Conservation (phyloP, 2,797 vertebrate genomes). For the Anguilla anguilla region DNA sequence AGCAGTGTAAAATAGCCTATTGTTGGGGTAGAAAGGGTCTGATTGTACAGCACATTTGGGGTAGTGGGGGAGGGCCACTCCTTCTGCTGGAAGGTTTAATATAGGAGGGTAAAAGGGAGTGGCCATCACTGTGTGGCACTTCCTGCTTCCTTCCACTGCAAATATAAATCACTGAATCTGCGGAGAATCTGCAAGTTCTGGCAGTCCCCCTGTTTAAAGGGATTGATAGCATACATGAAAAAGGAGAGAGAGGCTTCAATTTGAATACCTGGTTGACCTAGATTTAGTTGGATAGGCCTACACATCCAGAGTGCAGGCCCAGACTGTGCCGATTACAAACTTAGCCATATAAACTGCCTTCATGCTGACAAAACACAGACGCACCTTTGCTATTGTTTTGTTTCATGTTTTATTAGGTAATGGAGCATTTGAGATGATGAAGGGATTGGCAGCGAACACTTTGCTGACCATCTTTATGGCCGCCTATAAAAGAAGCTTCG, state of each 20-base stretch:
- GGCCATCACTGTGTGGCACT: background rate
- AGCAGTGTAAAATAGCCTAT: background rate
- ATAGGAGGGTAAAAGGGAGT: background rate
- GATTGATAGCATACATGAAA: constrained; percentile 3
- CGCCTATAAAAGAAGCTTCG: background rate
- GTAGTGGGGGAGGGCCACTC: background rate
- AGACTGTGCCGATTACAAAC: constrained; percentile 17
- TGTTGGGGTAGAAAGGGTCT: background rate
- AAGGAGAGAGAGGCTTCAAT: background rate
- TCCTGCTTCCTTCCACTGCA: constrained; percentile 7
- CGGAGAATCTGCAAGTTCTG: constrained; percentile 22
- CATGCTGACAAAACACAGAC: background rate
- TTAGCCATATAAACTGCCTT: background rate
- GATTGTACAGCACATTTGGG: background rate
- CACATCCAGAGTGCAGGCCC: background rate
- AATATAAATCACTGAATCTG: background rate
- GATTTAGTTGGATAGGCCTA: background rate
- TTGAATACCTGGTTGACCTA: constrained; percentile 27
- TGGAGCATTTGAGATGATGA: constrained; percentile 11
- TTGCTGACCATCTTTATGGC: background rate
- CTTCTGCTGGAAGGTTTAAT: background rate
- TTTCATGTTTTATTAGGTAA: constrained; percentile 17
- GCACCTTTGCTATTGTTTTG: background rate
- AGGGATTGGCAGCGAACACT: background rate
- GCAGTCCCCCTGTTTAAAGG: constrained; percentile 24